phyloP scores from a whole-genome alignment of 2,797 vertebrate genomes.

The Bovichtus variegatus region DNA sequence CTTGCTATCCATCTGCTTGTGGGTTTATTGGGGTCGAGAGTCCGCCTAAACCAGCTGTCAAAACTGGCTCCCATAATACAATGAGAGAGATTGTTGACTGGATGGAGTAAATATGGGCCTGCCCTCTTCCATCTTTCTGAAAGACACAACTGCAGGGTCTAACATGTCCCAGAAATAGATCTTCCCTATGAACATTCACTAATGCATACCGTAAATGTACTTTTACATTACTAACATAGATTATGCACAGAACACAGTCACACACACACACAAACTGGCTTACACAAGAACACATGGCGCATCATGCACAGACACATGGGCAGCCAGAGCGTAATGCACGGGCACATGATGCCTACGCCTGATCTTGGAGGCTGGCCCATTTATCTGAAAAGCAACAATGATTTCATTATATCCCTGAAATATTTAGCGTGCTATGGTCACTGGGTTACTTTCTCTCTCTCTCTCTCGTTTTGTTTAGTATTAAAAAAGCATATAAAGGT shows the following conservation, averaged over 20 bases:
- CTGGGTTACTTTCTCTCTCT: slow-evolving; percentile 7
- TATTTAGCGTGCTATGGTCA: slow-evolving; percentile 60
- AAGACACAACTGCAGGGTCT: slow-evolving; percentile 16
- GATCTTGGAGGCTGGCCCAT: slow-evolving; percentile 66
- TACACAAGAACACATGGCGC: slow-evolving; percentile 50
- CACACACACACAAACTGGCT: slow-evolving; percentile 4
- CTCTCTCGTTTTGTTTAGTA: too few species aligned
- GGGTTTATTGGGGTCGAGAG: slow-evolving; percentile 11
- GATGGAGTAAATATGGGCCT: slow-evolving; percentile 34
- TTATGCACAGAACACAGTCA: slow-evolving; percentile 22
- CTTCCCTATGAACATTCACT: slow-evolving; percentile 14
- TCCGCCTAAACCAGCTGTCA: slow-evolving; percentile 35
- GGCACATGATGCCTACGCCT: slow-evolving; percentile 71
- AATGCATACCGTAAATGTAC: slow-evolving; percentile 30
- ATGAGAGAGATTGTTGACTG: slow-evolving; percentile 53
- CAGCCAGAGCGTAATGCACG: slow-evolving; percentile 59
- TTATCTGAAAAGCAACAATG: slow-evolving; percentile 76
- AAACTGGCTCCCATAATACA: slow-evolving; percentile 38
- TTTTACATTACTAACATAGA: slow-evolving; percentile 17
- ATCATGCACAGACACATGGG: slow-evolving; percentile 62
- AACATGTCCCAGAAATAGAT: slow-evolving; percentile 21
- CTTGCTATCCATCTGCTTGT: slow-evolving; percentile 18
- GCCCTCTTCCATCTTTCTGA: slow-evolving; percentile 29
- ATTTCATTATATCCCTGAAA: slow-evolving; percentile 77
- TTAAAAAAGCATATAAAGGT: not conserved